Percentiles rank a stretch among this genome's conserved stretches.
Evolutionary conservation across 2,113 vertebrate species (phyloP).

Genomic region (Varanus salvator): DNA sequence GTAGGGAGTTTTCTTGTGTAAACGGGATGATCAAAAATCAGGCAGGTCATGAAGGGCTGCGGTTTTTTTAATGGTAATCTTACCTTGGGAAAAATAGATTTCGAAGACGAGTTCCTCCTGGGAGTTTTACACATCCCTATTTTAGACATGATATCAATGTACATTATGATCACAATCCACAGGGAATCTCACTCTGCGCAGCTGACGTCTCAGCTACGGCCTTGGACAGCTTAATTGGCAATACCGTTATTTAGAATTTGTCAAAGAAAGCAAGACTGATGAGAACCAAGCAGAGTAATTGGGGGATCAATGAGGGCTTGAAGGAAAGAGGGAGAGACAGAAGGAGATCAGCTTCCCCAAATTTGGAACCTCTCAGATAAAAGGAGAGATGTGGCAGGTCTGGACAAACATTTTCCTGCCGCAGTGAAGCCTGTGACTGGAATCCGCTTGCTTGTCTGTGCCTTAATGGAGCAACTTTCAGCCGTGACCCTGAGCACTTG

Average conservation of each 20-base stretch:
- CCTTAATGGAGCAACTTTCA: neutral
- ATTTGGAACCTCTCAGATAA: neutral
- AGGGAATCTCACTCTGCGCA: neutral
- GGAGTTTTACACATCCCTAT: neutral
- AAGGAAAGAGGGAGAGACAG: neutral
- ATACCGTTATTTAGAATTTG: neutral
- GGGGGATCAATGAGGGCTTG: neutral
- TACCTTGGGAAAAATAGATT: too few relatives aligned
- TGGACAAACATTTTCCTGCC: neutral
- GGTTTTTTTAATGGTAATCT: neutral
- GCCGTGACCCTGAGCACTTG: neutral
- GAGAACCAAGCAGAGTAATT: too few relatives aligned
- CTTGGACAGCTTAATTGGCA: neutral
- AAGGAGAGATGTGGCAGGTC: neutral
- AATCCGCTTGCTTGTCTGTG: neutral
- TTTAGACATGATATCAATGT: neutral
- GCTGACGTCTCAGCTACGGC: neutral
- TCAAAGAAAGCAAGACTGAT: neutral
- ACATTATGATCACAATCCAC: neutral
- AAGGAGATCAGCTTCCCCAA: neutral
- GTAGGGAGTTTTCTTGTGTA: too few relatives aligned
- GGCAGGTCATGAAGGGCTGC: neutral
- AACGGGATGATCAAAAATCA: neutral
- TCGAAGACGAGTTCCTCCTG: neutral
- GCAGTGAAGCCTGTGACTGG: neutral